Conservation (phyloP, 2,888 invertebrate genomes). For the Timema podura region DNA sequence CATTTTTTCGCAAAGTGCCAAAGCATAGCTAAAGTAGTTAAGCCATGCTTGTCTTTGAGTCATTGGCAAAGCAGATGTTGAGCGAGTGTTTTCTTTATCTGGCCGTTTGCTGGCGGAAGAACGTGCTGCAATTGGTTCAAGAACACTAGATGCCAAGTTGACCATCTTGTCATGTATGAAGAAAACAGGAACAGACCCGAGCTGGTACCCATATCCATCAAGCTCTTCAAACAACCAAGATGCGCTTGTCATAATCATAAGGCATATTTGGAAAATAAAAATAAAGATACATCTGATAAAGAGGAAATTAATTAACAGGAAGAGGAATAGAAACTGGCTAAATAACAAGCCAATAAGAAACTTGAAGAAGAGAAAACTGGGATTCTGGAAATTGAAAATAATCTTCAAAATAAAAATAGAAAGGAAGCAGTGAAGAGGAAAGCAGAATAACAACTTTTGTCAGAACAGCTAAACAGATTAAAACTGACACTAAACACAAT, state of each 20-base stretch:
- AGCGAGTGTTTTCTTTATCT: not conserved
- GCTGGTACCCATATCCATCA: too few species aligned
- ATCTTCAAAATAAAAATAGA: not conserved
- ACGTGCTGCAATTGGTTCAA: slow-evolving; percentile 1
- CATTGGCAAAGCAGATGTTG: not conserved
- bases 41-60: not conserved
- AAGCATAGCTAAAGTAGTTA: not conserved
- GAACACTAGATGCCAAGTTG: slow-evolving; percentile 1
- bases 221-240: too few species aligned
- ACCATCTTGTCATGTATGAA: slow-evolving; percentile 6
- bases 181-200: too few species aligned
- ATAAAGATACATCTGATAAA: too few species aligned
- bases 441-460: slow-evolving; percentile 2
- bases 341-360: not conserved
- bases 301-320: not conserved
- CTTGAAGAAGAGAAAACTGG: not conserved
- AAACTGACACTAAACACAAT: not conserved
- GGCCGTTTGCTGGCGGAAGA: not conserved
- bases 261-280: too few species aligned
- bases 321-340: slow-evolving; percentile 5
- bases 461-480: not conserved
- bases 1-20: slow-evolving; percentile 3
- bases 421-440: not conserved
- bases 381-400: not conserved
- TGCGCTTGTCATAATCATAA: too few species aligned